These are phyloP conservation scores for Grammomys dolichurus DNA, from an alignment of 2,113 vertebrate species.

Conservation along the genomic window DNA sequence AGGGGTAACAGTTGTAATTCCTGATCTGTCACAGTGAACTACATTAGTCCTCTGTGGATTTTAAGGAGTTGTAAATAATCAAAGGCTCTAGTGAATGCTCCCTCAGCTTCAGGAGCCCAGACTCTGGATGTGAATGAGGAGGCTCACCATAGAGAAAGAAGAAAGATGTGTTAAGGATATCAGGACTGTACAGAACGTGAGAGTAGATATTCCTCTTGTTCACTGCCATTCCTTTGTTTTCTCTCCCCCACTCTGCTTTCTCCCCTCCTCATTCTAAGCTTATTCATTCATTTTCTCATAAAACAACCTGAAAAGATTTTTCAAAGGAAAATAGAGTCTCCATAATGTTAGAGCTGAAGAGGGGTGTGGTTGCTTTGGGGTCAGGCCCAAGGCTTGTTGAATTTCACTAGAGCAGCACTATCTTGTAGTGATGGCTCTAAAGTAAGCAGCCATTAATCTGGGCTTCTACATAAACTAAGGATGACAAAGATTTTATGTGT, in stretches of 20 bases:
- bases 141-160: neutral
- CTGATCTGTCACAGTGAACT: neutral
- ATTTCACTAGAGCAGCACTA: neutral
- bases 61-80: neutral
- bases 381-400: neutral
- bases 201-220: neutral
- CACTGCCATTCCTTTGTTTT: neutral
- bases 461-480: neutral
- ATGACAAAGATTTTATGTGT: slow-evolving; percentile 10
- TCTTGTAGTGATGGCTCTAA: neutral
- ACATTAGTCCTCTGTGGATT: neutral
- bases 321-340: fast-evolving
- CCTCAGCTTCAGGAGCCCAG: neutral
- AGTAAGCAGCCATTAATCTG: neutral
- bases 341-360: neutral
- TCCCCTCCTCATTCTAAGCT: neutral
- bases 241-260: neutral
- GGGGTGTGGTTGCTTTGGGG: neutral
- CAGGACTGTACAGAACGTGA: neutral
- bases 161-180: neutral
- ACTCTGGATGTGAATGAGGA: neutral
- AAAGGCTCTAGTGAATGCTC: neutral
- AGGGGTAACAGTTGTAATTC: neutral
- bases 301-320: slow-evolving; percentile 1
- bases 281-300: neutral